Evolutionary conservation across 1,140 invertebrate species (phyloP).

Genomic region (Calosoma granatense): DNA sequence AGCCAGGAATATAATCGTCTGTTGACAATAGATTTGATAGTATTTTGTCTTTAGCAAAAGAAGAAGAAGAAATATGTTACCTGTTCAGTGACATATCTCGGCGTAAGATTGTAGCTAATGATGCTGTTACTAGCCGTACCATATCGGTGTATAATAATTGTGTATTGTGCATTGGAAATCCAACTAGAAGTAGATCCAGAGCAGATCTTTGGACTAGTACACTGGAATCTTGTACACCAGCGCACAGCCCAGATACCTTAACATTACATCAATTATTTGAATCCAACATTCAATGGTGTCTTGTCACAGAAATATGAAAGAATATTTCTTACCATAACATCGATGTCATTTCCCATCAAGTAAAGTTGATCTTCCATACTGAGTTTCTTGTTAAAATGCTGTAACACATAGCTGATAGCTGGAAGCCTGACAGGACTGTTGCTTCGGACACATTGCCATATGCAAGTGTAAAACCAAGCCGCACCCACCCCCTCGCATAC

Average conservation of each 20-base stretch:
- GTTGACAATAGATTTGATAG: slow-evolving; percentile 18
- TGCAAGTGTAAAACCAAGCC: slow-evolving; percentile 74
- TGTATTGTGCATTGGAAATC: slow-evolving; percentile 78
- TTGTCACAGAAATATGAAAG: neutral
- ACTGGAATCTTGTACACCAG: slow-evolving; percentile 67
- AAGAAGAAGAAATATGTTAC: slow-evolving; percentile 28
- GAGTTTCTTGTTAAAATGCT: slow-evolving; percentile 74
- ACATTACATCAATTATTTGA: neutral
- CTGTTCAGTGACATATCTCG: slow-evolving; percentile 89
- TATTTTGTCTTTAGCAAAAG: neutral
- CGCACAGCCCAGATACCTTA: slow-evolving; percentile 40
- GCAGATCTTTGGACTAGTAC: slow-evolving; percentile 81
- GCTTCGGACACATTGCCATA: slow-evolving; percentile 80
- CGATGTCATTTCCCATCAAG: slow-evolving; percentile 77
- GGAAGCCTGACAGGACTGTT: slow-evolving; percentile 77
- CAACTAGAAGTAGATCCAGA: slow-evolving; percentile 72
- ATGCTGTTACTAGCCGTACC: slow-evolving; percentile 66
- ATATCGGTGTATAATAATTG: slow-evolving; percentile 66
- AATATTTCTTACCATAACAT: slow-evolving; percentile 57
- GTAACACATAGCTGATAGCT: slow-evolving; percentile 70
- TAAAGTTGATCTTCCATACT: slow-evolving; percentile 77
- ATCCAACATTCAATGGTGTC: neutral
- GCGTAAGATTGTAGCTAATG: slow-evolving; percentile 71
- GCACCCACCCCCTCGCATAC: slow-evolving; percentile 72
- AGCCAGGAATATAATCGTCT: slow-evolving; percentile 78